Percentiles rank a stretch among this genome's conserved stretches.
These are phyloP conservation scores for Orthosia gothica DNA, from an alignment of 2,888 invertebrate genomes.

Conservation along the genomic window DNA sequence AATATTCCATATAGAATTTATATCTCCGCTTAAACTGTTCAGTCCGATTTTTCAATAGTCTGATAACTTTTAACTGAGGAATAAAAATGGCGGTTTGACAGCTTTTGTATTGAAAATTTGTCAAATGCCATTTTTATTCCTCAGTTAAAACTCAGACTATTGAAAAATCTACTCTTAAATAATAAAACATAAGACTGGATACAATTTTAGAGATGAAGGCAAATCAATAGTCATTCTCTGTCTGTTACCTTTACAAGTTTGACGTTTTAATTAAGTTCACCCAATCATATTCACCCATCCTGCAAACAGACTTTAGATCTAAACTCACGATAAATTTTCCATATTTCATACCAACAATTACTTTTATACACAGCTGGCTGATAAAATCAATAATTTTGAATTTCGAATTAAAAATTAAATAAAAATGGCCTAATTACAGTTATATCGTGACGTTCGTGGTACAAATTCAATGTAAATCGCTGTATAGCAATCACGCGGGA, in stretches of 20 bases:
- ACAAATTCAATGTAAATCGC: constrained; percentile 59
- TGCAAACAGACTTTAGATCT: constrained; percentile 12
- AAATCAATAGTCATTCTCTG: background rate
- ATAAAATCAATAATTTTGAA: constrained; percentile 9
- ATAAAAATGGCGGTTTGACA: too few species aligned
- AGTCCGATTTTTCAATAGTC: too few species aligned
- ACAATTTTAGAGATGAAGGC: background rate
- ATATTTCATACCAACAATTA: constrained; percentile 23
- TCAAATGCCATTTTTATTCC: too few species aligned
- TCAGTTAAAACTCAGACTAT: too few species aligned
- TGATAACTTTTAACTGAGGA: too few species aligned
- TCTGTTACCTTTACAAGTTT: constrained; percentile 3
- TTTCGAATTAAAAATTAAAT: constrained; percentile 29
- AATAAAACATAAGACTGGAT: too few species aligned
- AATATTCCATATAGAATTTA: too few species aligned
- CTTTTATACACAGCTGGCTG: constrained; percentile 22
- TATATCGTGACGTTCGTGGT: constrained; percentile 20
- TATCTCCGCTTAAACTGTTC: too few species aligned
- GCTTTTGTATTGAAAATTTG: too few species aligned
- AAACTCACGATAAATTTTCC: constrained; percentile 6
- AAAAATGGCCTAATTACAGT: constrained; percentile 32
- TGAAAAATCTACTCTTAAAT: too few species aligned
- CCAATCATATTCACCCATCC: background rate
- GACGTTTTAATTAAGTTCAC: constrained; percentile 11
- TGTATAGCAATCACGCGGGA: constrained; percentile 51